phyloP scores from a whole-genome alignment of 1,140 invertebrate genomes.

The Penaeus vannamei region DNA sequence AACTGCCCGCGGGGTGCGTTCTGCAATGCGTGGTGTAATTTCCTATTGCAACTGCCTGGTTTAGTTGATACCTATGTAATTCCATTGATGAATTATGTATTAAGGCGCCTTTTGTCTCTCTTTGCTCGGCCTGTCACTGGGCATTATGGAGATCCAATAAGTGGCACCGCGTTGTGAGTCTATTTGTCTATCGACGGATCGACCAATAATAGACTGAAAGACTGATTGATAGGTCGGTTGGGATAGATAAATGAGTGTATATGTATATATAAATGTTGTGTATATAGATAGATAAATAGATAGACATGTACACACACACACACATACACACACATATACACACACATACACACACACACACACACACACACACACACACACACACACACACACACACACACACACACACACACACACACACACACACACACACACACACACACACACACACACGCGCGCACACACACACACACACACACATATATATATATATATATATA shows the following conservation, averaged over 20 bases:
- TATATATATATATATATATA: not conserved
- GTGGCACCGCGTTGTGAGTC: too few relatives aligned
- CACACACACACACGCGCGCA: not conserved
- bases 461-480: not conserved
- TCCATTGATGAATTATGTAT: too few relatives aligned
- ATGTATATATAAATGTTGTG: too few relatives aligned
- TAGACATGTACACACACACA: slow-evolving; percentile 1
- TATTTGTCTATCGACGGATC: not conserved
- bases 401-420: not conserved
- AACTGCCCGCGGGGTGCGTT: too few relatives aligned
- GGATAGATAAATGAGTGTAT: not conserved
- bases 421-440: not conserved
- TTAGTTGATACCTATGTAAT: too few relatives aligned
- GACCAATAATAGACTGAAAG: too few relatives aligned
- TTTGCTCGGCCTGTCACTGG: too few relatives aligned
- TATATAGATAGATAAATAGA: too few relatives aligned
- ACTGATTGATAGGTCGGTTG: not conserved
- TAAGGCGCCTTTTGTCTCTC: too few relatives aligned
- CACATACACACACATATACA: not conserved
- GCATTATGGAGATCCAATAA: too few relatives aligned
- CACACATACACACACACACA: not conserved
- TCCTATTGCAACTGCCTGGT: too few relatives aligned
- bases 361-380: not conserved
- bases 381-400: not conserved
- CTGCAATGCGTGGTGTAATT: too few relatives aligned